A percentile compares a stretch with the other conserved stretches of the same genome.
phyloP scores from a whole-genome alignment of 1,140 invertebrate species.

The Ooceraea biroi region DNA sequence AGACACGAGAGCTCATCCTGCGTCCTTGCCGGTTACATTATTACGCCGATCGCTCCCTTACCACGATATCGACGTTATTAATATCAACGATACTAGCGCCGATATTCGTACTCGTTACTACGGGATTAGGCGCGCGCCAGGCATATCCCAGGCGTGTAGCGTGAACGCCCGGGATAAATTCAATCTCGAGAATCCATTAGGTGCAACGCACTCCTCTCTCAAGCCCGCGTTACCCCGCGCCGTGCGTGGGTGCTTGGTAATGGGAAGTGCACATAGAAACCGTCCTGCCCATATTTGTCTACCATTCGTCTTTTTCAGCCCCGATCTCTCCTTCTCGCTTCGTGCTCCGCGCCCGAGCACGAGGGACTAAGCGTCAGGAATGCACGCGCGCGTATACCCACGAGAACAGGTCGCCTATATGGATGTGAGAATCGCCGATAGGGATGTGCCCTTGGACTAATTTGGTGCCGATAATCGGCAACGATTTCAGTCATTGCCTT shows the following conservation, averaged over 20 bases:
- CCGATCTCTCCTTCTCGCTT: constrained; percentile 53
- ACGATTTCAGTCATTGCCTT: neutral
- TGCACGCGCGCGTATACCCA: constrained; percentile 33
- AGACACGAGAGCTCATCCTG: constrained; percentile 30
- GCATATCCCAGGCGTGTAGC: constrained; percentile 31
- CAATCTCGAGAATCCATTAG: constrained; percentile 78
- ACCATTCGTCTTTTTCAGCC: constrained; percentile 79
- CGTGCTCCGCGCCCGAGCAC: constrained; percentile 16
- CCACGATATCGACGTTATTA: constrained; percentile 68
- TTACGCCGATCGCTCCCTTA: constrained; percentile 38
- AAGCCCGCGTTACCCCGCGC: constrained; percentile 69
- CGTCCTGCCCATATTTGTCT: constrained; percentile 81
- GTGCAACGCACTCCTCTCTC: constrained; percentile 68
- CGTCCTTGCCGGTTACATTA: constrained; percentile 58
- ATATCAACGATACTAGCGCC: constrained; percentile 63
- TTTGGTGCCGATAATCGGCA: constrained; percentile 1
- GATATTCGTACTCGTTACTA: constrained; percentile 72
- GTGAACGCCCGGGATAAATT: constrained; percentile 76
- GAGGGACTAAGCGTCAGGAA: constrained; percentile 43
- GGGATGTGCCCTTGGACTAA: constrained; percentile 23
- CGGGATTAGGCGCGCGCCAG: constrained; percentile 58
- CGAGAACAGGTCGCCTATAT: constrained; percentile 45
- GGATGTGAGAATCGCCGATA: constrained; percentile 23
- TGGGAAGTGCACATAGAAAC: constrained; percentile 81
- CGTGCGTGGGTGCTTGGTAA: constrained; percentile 80